phyloP scores from a whole-genome alignment of 53 echinoderm and acorn worm genomes.

The Temnopleurus reevesii region DNA sequence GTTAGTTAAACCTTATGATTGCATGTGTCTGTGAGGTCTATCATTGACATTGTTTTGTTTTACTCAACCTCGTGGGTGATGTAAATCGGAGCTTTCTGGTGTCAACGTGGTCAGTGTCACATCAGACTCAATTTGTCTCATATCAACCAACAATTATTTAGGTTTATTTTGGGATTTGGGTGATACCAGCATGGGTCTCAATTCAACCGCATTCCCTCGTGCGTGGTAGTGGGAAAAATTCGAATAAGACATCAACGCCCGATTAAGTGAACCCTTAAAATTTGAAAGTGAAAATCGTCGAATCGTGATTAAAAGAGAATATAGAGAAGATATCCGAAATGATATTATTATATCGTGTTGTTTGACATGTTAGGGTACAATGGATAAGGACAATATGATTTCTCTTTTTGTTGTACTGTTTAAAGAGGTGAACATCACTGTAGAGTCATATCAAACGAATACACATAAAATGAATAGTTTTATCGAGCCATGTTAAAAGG shows the following conservation, averaged over 20 bases:
- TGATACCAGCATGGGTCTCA: constrained; percentile 13
- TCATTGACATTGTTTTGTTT: background rate
- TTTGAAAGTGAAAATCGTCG: background rate
- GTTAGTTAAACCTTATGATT: background rate
- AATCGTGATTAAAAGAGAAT: constrained; percentile 8
- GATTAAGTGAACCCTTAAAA: background rate
- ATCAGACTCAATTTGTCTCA: constrained; percentile 55
- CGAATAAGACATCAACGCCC: constrained; percentile 24
- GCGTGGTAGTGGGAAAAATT: background rate
- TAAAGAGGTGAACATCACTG: background rate
- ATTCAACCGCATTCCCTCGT: background rate
- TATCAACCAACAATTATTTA: constrained; percentile 34
- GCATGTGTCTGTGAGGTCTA: background rate
- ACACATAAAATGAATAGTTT: too few species aligned
- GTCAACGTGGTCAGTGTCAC: constrained; percentile 58
- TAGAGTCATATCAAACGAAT: background rate
- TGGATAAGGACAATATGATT: background rate
- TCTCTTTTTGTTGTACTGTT: background rate
- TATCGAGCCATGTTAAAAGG: too few species aligned
- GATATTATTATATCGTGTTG: background rate
- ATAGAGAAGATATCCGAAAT: constrained; percentile 5
- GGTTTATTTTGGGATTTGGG: background rate
- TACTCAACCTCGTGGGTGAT: constrained; percentile 44
- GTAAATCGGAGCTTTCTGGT: constrained; percentile 32
- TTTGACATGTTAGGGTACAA: background rate